Evolutionary conservation across 1,140 invertebrate species (phyloP), one percentile per base, ranked within the genome.

Genomic region (Cheumatopsyche charites): DNA sequence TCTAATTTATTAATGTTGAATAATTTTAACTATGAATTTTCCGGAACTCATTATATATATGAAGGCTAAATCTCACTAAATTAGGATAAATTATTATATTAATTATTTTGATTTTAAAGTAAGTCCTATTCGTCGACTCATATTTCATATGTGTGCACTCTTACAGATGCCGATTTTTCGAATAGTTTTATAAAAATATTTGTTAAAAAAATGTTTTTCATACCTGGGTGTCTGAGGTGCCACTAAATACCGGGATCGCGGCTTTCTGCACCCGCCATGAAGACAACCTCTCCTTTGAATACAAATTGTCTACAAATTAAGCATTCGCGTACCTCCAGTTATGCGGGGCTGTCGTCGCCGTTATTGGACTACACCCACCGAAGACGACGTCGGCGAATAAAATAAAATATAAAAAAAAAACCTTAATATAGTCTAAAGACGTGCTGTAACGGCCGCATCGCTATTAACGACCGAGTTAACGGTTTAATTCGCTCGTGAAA

Each of bases 271-370:
- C 55, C 25, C 25, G 6, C 36, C 55, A 67, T 63, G 55, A 70
- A 75, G 73, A 70, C 73, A 42, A 26, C 66, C 26, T 62, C 71
- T 67, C 67, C 69, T 42, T 66, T 75, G 74, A 70, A 75, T 75
- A 75, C 74, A 75, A 73, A 75, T 75, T 62, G 74, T 66, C 71
- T 43, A 70, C 74, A 75, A 75, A 73, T 73, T 71, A 66, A 65
- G 67, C 67, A 52, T 72, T 62, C 36, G 23, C 74, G 41, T 17
- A 66, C 63, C 63, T 66, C 21, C 21, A 41, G 63, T 66, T 42
- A 66, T 66, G 21, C 23, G n/a, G n/a, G 7, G 45, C 23, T 49
- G 21, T 66, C 26, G 62, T 26, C 43, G 15, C 15, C 29, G 21
- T 25, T 58, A 58, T 58, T 58, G 43, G 61, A 29, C 29, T 42